phyloP scores from a whole-genome alignment of 2,888 invertebrate species.

The Coenonympha glycerion region DNA sequence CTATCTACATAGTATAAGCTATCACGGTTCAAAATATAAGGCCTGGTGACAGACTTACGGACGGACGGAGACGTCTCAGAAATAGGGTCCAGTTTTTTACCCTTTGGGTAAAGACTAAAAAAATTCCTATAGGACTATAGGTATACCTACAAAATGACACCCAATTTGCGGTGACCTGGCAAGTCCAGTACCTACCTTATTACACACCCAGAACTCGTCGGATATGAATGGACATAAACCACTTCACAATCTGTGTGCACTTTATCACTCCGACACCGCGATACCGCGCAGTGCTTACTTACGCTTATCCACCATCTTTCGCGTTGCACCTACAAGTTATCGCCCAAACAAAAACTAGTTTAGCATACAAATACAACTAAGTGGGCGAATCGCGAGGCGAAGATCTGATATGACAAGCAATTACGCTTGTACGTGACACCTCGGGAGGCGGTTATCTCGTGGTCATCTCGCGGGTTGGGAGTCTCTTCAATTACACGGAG shows the following conservation, averaged over 20 bases:
- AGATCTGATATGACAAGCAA: constrained; percentile 59
- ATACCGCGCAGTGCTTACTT: constrained; percentile 41
- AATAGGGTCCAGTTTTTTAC: no score
- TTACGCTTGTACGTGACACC: constrained; percentile 74
- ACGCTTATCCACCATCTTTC: constrained; percentile 51
- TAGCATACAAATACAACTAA: constrained; percentile 58
- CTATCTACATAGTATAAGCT: no score
- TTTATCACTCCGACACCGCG: constrained; percentile 54
- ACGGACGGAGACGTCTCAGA: no score
- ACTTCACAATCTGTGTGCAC: constrained; percentile 41
- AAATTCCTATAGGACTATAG: no score
- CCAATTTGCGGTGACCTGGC: background rate
- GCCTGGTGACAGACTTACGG: no score
- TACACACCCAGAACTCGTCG: constrained; percentile 38
- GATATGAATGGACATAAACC: constrained; percentile 52
- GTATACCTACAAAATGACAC: no score
- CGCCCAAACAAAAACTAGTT: constrained; percentile 52
- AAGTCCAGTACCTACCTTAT: constrained; percentile 21
- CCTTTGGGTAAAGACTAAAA: no score
- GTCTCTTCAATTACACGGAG: constrained; percentile 53
- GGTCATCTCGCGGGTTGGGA: constrained; percentile 45
- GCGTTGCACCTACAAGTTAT: constrained; percentile 43
- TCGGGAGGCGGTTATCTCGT: constrained; percentile 38
- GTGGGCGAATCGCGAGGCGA: constrained; percentile 52
- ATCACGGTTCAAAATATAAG: no score